Evolutionary conservation across 2,888 invertebrate species (phyloP).

Genomic region (Tolmerus cingulatus): DNA sequence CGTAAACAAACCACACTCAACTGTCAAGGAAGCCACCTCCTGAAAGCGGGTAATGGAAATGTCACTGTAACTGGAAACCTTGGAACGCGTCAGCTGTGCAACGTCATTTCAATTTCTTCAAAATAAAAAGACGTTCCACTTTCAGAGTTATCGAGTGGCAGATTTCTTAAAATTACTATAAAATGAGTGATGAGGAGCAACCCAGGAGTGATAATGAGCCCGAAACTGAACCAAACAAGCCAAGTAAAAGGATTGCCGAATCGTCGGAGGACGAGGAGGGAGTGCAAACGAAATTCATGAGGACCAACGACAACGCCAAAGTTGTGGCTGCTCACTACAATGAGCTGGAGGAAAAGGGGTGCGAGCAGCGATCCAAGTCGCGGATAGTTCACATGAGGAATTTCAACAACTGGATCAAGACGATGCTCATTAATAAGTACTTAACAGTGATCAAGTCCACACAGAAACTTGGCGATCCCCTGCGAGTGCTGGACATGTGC

Average conservation of each 20-base stretch:
- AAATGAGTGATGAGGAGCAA: slow-evolving; percentile 1
- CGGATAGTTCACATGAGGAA: slow-evolving; percentile 93
- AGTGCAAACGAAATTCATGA: background rate
- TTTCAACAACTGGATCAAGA: slow-evolving; percentile 99
- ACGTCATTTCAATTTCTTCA: background rate
- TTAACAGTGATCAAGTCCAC: slow-evolving; percentile 71
- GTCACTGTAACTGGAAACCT: background rate
- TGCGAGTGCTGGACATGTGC: slow-evolving; percentile 89
- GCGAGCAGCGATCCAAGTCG: slow-evolving; percentile 82
- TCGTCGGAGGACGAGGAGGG: background rate
- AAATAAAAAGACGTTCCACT: background rate
- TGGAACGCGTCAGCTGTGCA: background rate
- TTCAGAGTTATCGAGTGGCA: background rate
- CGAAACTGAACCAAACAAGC: background rate
- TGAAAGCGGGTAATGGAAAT: background rate
- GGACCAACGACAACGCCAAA: slow-evolving; percentile 55
- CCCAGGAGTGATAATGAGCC: background rate
- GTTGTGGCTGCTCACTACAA: slow-evolving; percentile 94
- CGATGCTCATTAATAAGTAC: slow-evolving; percentile 89
- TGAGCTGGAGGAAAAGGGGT: slow-evolving; percentile 81
- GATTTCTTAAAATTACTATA: background rate
- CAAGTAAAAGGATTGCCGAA: background rate
- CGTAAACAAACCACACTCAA: background rate
- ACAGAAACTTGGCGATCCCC: slow-evolving; percentile 71
- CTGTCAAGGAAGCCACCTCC: background rate